Evolutionary conservation across 1,140 invertebrate genomes (phyloP).

Genomic region (Rhynchophorus ferrugineus): DNA sequence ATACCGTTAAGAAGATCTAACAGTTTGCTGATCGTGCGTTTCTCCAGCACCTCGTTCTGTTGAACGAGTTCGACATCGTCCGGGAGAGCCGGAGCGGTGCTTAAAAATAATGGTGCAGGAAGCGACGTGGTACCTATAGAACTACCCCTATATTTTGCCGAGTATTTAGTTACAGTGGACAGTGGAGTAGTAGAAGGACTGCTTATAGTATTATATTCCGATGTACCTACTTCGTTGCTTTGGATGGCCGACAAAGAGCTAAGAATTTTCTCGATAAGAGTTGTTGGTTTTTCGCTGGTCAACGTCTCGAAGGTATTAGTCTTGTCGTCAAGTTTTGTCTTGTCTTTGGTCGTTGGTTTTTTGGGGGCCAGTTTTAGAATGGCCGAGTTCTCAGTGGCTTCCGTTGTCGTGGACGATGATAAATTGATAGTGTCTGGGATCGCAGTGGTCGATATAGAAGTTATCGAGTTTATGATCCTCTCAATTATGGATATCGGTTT

Average conservation of each 20-base stretch:
- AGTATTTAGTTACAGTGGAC: conserved; percentile 28
- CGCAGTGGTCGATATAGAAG: conserved; percentile 35
- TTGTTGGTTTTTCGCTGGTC: conserved; percentile 40
- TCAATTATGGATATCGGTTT: conserved; percentile 37
- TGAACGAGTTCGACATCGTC: conserved; percentile 29
- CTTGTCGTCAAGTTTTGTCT: conserved; percentile 22
- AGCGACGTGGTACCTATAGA: conserved; percentile 25
- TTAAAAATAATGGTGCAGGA: conserved; percentile 28
- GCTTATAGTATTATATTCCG: conserved; percentile 30
- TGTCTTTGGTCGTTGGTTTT: conserved; percentile 30
- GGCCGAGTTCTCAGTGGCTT: conserved; percentile 26
- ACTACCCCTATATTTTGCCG: conserved; percentile 21
- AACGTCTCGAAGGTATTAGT: conserved; percentile 24
- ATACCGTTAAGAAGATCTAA: conserved; percentile 32
- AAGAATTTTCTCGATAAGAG: conserved; percentile 39
- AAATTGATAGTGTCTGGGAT: conserved; percentile 18
- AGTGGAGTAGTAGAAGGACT: conserved; percentile 28
- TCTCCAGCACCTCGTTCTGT: conserved; percentile 31
- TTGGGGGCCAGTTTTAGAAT: conserved; percentile 36
- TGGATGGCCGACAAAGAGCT: conserved; percentile 38
- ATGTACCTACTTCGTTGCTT: conserved; percentile 35
- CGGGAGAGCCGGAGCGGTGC: conserved; percentile 28
- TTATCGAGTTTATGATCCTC: conserved; percentile 39
- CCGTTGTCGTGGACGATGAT: conserved; percentile 18
- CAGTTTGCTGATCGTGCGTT: conserved; percentile 33